Evolutionary conservation across 1,140 invertebrate species (phyloP).

Genomic region (Ylistrum balloti): DNA sequence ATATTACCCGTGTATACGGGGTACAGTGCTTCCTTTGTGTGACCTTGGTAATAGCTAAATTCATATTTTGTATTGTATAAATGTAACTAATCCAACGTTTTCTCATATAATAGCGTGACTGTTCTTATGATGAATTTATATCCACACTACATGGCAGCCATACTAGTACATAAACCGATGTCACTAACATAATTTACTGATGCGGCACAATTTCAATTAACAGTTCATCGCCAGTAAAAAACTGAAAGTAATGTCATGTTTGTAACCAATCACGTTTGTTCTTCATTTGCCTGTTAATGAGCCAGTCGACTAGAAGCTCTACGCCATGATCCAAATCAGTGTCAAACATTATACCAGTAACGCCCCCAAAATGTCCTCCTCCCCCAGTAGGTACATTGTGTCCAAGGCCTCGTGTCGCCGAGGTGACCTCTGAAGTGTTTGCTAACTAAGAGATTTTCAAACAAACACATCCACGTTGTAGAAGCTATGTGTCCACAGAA

Average conservation of each 20-base stretch:
- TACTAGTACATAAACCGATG: background rate
- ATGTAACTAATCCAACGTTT: background rate
- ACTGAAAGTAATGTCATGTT: background rate
- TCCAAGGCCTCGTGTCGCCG: background rate
- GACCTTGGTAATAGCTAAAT: background rate
- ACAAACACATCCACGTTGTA: slow-evolving; percentile 34
- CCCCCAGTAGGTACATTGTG: background rate
- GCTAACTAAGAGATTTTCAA: slow-evolving; percentile 35
- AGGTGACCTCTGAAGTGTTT: slow-evolving; percentile 1
- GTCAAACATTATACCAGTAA: background rate
- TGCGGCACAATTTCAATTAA: background rate
- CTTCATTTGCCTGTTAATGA: background rate
- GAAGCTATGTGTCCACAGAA: background rate
- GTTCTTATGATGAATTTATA: background rate
- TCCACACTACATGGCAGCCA: background rate
- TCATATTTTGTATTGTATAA: slow-evolving; percentile 21
- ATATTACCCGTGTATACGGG: background rate
- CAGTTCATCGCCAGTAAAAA: background rate
- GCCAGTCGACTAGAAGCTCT: background rate
- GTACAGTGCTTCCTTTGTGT: background rate
- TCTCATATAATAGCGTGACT: background rate
- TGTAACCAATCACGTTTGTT: background rate
- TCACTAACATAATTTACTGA: background rate
- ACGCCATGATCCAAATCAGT: background rate
- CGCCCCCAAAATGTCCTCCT: background rate